Evolutionary conservation across 2,113 vertebrate genomes (phyloP).

Genomic region (Genyomyrus donnyi): DNA sequence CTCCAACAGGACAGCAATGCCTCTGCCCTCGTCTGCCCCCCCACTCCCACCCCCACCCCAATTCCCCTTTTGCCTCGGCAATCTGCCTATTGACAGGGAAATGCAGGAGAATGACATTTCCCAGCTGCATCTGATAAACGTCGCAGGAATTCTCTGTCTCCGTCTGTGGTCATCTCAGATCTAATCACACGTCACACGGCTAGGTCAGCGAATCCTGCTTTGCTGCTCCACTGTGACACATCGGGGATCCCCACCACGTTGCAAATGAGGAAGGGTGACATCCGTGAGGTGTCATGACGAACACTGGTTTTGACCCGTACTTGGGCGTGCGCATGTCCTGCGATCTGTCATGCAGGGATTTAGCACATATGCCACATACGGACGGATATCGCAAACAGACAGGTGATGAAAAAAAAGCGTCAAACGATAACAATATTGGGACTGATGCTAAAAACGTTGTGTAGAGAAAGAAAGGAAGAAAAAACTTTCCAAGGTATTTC

Average conservation of each 20-base stretch:
- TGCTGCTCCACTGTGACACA: background rate
- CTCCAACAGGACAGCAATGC: background rate
- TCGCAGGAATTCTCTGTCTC: conserved; percentile 19
- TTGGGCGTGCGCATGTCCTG: background rate
- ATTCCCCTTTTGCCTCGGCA: conserved; percentile 19
- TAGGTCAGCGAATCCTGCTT: conserved; percentile 19
- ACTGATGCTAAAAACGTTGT: background rate
- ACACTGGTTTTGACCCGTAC: background rate
- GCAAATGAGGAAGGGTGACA: conserved; percentile 4
- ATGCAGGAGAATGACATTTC: conserved; percentile 40
- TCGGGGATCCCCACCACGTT: background rate
- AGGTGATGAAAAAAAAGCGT: background rate
- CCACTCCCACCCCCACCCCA: background rate
- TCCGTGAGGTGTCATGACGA: background rate
- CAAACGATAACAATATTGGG: background rate
- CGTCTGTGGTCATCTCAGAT: conserved; percentile 29
- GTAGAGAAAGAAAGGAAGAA: background rate
- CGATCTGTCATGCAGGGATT: background rate
- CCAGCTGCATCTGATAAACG: conserved; percentile 35
- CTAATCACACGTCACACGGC: conserved; percentile 30
- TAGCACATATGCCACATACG: background rate
- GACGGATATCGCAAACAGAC: background rate
- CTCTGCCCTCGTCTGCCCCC: background rate
- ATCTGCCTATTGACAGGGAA: conserved; percentile 39
- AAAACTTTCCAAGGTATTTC: background rate